Evolutionary conservation across 2,888 invertebrate species (phyloP).

Genomic region (Lasioglossum malachurum): DNA sequence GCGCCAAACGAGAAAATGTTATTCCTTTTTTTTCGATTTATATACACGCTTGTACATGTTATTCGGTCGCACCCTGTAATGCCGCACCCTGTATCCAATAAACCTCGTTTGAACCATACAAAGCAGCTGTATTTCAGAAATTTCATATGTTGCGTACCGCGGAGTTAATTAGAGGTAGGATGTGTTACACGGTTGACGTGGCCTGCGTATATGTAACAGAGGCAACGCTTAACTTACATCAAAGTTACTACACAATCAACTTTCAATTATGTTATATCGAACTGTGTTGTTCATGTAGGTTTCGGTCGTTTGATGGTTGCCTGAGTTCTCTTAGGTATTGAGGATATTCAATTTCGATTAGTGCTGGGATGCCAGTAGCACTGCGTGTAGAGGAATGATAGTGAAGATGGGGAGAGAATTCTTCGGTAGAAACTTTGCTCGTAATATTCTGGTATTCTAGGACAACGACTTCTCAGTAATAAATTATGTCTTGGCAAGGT

Average conservation of each 20-base stretch:
- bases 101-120: no score
- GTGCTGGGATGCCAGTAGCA: not conserved
- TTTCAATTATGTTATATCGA: not conserved
- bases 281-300: not conserved
- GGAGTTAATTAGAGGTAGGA: not conserved
- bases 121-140: no score
- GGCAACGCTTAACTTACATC: not conserved
- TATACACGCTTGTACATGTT: no score
- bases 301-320: not conserved
- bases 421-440: not conserved
- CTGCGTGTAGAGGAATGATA: not conserved
- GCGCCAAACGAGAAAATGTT: no score
- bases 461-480: not conserved
- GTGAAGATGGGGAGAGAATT: not conserved
- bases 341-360: not conserved
- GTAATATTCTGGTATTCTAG: not conserved
- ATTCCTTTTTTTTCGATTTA: no score
- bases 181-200: not conserved
- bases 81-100: no score
- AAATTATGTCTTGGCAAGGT: slow-evolving; percentile 10
- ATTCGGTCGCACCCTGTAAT: no score
- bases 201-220: not conserved
- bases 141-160: no score
- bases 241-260: not conserved
- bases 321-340: not conserved